Evolutionary conservation across 1,140 invertebrate species (phyloP).

Genomic region (Limonius californicus): DNA sequence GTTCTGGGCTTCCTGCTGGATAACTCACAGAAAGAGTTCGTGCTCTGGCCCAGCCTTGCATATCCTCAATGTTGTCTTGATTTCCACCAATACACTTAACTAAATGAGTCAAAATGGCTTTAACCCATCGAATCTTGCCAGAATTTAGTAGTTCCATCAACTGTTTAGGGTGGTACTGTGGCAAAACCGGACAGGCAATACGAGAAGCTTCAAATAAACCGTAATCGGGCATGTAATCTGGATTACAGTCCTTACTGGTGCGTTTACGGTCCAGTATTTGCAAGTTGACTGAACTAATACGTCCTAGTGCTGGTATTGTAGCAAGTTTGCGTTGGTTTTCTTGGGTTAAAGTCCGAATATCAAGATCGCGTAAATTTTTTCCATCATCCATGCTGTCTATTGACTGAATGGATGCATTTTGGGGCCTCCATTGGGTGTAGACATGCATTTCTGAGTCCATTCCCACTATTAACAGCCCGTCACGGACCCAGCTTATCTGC

Average conservation of each 20-base stretch:
- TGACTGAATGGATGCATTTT: conserved; percentile 45
- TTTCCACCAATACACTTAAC: conserved; percentile 77
- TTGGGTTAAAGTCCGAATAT: conserved; percentile 68
- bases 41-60: conserved; percentile 75
- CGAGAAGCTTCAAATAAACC: conserved; percentile 96
- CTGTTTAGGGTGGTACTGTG: conserved; percentile 99
- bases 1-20: conserved; percentile 56
- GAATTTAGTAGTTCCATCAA: conserved; percentile 98
- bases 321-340: conserved; percentile 70
- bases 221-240: conserved; percentile 86
- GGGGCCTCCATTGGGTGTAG: conserved; percentile 95
- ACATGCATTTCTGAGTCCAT: conserved; percentile 99
- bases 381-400: conserved; percentile 28
- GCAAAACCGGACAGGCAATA: conserved; percentile 94
- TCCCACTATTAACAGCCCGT: conserved; percentile 95
- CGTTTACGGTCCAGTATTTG: conserved; percentile 71
- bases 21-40: conserved; percentile 85
- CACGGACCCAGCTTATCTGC: conserved; percentile 97
- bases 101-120: conserved; percentile 95
- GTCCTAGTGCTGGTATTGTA: conserved; percentile 74
- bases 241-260: conserved; percentile 56
- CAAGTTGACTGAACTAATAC: conserved; percentile 77
- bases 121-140: conserved; percentile 96
- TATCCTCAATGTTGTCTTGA: conserved; percentile 46
- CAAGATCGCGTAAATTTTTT: conserved; percentile 65